Conservation (phyloP, 35 echinoderm and acorn worm species). For the Patiria miniata region DNA sequence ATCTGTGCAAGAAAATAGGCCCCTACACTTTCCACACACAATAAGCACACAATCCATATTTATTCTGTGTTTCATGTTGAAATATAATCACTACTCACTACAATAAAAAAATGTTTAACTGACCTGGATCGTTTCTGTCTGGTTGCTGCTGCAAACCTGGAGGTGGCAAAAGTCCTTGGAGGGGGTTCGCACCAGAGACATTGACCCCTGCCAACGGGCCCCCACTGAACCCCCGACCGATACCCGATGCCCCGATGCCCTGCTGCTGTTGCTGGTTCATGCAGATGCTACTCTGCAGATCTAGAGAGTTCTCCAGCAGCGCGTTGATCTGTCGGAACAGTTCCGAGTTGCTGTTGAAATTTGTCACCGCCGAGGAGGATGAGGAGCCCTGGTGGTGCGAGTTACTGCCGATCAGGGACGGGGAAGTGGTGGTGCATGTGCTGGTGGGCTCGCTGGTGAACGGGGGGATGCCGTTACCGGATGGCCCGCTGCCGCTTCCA, state of each 20-base stretch:
- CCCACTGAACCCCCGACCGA: conserved; percentile 8
- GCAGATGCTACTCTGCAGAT: conserved; percentile 44
- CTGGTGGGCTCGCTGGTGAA: neutral
- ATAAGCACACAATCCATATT: too few relatives aligned
- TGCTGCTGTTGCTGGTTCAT: conserved; percentile 25
- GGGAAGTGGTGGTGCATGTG: neutral
- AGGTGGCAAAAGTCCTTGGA: neutral
- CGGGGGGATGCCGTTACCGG: neutral
- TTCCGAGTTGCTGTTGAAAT: conserved; percentile 48
- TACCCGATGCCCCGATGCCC: conserved; percentile 13
- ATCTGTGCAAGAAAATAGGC: too few relatives aligned
- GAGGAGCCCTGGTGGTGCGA: neutral
- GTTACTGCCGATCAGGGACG: neutral
- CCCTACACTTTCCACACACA: too few relatives aligned
- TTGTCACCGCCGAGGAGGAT: neutral
- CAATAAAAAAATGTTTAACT: neutral
- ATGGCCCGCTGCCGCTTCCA: neutral
- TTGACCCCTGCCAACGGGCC: neutral
- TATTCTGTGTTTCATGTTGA: too few relatives aligned
- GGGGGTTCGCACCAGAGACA: conserved; percentile 14
- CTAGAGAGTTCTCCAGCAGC: conserved; percentile 61
- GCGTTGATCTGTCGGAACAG: conserved; percentile 73
- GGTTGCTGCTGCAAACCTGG: conserved; percentile 15
- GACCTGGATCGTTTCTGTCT: neutral
- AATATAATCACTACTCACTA: too few relatives aligned